Base-by-base conservation (phyloP, 2,113 vertebrate species). In the Marmota monax region DNA sequence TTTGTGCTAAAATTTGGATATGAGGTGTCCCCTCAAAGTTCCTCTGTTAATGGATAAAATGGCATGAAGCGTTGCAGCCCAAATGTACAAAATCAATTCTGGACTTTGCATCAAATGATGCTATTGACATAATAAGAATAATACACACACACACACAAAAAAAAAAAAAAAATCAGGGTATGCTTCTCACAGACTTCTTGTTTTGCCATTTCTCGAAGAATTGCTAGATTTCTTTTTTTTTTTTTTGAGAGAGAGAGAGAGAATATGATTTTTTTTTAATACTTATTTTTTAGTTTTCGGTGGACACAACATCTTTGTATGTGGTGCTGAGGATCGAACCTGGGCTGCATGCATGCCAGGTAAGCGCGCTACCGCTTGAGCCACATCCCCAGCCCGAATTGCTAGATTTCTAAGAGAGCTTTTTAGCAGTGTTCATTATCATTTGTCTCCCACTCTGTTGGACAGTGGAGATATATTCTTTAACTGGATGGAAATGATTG, bases 401-500 rank as follows among this genome's bases (percentile, higher is more conserved):
- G 2, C 20, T 74, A 51, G 27, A 7, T 37, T 70, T 14, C 80
- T 70, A 74, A 87, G 77, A 39, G 84, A 95, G 65, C 18, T 18
- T 29, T 45, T 18, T 16, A 34, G n/a, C 17, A 65, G 39, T 6
- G 0, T 84, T 79, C 13, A 61, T 27, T 3, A 12, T 84, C 20
- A 29, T 34, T 84, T 72, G 61, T 7, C 65, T 90, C 42, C 34
- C 56, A 56, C n/a, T 61, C 42, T 76, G 11, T 45, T 56, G 5
- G 70, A 25, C 2, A 2, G 51, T 85, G 10, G 37, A 70, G 27
- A 14, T 10, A 63, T 76, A 63, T 51, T 83, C 51, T 87, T 22
- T 56, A 78, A 93, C 51, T 53, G 51, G 39, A 69, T 61, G 51
- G 61, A 87, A 92, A 87, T 87, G n/a, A 70, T 70, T 82, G 69